These are phyloP conservation scores for Trichopoda pennipes DNA, from an alignment of 2,888 invertebrate species.

Conservation along the genomic window DNA sequence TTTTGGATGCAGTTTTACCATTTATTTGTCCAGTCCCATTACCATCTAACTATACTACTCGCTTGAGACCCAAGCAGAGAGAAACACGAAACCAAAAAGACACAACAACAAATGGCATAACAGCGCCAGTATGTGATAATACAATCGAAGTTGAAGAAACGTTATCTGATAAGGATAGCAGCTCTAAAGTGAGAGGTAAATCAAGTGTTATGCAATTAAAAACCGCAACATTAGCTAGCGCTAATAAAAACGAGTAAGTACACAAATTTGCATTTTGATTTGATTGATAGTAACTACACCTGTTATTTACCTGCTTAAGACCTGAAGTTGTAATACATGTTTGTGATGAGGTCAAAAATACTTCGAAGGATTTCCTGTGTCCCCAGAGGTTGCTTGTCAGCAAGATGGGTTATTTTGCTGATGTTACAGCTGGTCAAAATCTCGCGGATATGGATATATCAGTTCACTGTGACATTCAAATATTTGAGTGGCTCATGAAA, in stretches of 20 bases:
- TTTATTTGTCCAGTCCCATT: conserved; percentile 83
- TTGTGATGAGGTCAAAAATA: conserved; percentile 95
- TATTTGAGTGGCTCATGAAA: conserved; percentile 97
- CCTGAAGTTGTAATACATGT: conserved; percentile 96
- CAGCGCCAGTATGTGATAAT: background rate
- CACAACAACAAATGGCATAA: background rate
- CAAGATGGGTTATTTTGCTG: conserved; percentile 97
- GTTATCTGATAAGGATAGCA: conserved; percentile 37
- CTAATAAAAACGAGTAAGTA: conserved; percentile 73
- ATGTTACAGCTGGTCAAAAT: conserved; percentile 90
- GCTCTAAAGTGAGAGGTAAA: conserved; percentile 22
- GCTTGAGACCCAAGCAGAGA: conserved; percentile 57
- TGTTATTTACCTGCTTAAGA: conserved; percentile 78
- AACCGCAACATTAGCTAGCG: conserved; percentile 66
- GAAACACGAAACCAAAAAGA: conserved; percentile 30
- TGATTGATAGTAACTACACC: background rate
- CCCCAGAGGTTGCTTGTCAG: conserved; percentile 91
- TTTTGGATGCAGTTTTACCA: conserved; percentile 90
- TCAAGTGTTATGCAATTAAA: conserved; percentile 17
- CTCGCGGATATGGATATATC: conserved; percentile 97
- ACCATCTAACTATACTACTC: conserved; percentile 65
- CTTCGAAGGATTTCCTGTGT: conserved; percentile 94
- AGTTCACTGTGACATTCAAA: conserved; percentile 96
- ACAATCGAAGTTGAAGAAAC: conserved; percentile 49
- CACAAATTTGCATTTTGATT: background rate